Conservation (phyloP, 2,113 vertebrate genomes). For the Notothenia rossii region DNA sequence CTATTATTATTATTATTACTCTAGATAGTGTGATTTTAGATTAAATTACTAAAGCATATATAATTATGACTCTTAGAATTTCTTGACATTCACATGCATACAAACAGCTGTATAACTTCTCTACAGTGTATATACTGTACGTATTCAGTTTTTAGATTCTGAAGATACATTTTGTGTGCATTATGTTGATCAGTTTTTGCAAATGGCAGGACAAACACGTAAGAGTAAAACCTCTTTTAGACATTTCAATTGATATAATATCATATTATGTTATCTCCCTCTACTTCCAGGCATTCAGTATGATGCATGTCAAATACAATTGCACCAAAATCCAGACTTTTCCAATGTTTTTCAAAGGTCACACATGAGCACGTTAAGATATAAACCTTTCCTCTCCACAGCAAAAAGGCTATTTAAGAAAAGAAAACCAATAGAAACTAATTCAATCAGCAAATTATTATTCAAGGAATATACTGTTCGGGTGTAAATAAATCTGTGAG, state of each 20-base stretch:
- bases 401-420: background rate
- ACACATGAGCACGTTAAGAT: background rate
- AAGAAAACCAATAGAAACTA: background rate
- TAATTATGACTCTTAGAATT: background rate
- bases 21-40: background rate
- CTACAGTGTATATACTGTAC: background rate
- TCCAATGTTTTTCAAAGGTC: background rate
- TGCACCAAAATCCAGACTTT: background rate
- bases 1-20: no score
- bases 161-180: background rate
- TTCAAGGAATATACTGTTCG: background rate
- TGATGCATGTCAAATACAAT: background rate
- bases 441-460: background rate
- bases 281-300: background rate
- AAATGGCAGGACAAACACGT: background rate
- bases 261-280: background rate
- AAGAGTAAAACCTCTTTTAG: background rate
- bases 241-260: background rate
- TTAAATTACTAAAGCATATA: background rate
- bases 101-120: background rate
- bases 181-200: background rate
- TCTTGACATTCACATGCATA: background rate
- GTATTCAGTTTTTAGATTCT: background rate
- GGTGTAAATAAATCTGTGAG: background rate
- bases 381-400: background rate